These are phyloP conservation scores for Camponotus pennsylvanicus DNA, from an alignment of 1,140 invertebrate genomes.

Conservation along the genomic window DNA sequence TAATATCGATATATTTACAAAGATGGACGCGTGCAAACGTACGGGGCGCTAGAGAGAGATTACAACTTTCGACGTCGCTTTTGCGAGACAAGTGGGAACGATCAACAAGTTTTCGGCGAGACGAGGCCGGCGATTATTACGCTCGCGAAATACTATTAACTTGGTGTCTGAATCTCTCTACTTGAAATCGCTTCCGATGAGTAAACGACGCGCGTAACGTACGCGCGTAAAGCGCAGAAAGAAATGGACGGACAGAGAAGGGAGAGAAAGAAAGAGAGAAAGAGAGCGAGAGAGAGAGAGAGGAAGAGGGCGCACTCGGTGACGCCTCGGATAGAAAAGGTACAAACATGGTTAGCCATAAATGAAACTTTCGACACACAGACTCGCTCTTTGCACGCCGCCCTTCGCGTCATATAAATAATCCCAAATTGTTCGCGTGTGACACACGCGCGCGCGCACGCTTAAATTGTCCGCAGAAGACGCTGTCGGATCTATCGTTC, in stretches of 20 bases:
- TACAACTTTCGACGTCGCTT: background rate
- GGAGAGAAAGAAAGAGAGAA: background rate
- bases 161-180: background rate
- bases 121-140: background rate
- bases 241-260: background rate
- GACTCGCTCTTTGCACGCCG: constrained; percentile 3
- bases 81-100: constrained; percentile 8
- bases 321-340: background rate
- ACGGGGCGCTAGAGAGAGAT: too few relatives aligned
- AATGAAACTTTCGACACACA: constrained; percentile 31
- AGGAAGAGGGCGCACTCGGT: background rate
- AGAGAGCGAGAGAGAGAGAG: background rate
- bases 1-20: constrained; percentile 36
- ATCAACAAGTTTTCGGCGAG: constrained; percentile 41
- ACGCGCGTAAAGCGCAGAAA: constrained; percentile 17
- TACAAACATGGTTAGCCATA: constrained; percentile 1
- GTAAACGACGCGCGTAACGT: background rate
- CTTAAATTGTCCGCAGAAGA: constrained; percentile 34
- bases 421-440: background rate
- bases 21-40: constrained; percentile 14
- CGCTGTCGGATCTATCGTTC: constrained; percentile 37
- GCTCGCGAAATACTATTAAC: background rate
- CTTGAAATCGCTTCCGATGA: background rate
- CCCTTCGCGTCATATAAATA: constrained; percentile 1
- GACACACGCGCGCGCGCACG: background rate